Conservation (phyloP, 2,888 invertebrate genomes). For the Drosophila rellima region DNA sequence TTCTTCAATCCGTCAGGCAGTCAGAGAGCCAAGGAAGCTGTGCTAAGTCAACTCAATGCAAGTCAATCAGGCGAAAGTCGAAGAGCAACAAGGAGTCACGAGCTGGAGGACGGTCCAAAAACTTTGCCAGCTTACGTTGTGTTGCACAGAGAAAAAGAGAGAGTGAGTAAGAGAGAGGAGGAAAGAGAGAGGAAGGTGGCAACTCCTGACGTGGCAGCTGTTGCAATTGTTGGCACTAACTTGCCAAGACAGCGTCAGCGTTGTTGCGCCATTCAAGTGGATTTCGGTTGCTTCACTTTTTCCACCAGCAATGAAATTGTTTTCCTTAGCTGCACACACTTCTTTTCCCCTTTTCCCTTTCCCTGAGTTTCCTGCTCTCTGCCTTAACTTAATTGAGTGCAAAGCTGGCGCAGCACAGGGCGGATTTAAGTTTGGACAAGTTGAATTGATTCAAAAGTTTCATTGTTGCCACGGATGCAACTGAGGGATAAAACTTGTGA, state of each 20-base stretch:
- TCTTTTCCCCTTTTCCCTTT: neutral
- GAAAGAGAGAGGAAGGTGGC: slow-evolving; percentile 48
- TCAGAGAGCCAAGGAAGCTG: slow-evolving; percentile 61
- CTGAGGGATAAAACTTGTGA: slow-evolving; percentile 9
- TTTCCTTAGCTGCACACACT: slow-evolving; percentile 69
- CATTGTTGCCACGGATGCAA: slow-evolving; percentile 61
- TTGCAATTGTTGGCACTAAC: slow-evolving; percentile 78
- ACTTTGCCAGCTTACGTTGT: slow-evolving; percentile 66
- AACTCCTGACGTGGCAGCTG: slow-evolving; percentile 80
- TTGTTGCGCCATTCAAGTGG: slow-evolving; percentile 65
- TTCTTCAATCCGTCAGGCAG: slow-evolving; percentile 32
- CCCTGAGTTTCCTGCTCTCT: neutral
- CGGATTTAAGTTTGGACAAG: slow-evolving; percentile 78
- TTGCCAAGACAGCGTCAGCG: slow-evolving; percentile 37
- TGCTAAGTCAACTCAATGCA: slow-evolving; percentile 79
- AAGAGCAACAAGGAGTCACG: slow-evolving; percentile 43
- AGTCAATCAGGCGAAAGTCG: slow-evolving; percentile 80
- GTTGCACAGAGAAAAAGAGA: neutral
- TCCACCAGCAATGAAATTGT: slow-evolving; percentile 64
- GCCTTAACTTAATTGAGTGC: slow-evolving; percentile 76
- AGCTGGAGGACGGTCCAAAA: slow-evolving; percentile 38
- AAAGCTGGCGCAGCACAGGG: slow-evolving; percentile 67
- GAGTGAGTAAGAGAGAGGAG: neutral
- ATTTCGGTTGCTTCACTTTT: slow-evolving; percentile 64
- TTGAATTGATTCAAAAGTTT: slow-evolving; percentile 80